phyloP scores from a whole-genome alignment of 2,113 vertebrate species.

The Chloroceryle aenea region DNA sequence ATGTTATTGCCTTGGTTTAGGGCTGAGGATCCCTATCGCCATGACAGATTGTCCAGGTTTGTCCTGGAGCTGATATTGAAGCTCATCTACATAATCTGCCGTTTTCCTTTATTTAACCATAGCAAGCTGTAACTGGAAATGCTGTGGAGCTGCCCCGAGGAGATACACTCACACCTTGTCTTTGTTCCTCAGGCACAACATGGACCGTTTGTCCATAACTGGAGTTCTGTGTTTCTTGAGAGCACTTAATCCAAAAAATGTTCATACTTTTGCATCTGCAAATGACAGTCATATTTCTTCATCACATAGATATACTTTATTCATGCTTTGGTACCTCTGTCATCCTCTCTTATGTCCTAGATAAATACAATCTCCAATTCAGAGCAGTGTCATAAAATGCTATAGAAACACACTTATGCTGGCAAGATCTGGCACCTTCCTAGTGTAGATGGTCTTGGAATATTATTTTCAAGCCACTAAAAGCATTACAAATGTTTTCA shows the following conservation, averaged over 20 bases:
- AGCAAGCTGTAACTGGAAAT: not conserved
- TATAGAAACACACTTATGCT: not conserved
- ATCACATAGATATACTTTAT: not conserved
- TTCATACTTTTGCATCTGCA: not conserved
- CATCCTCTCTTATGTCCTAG: not conserved
- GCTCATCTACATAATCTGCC: not conserved
- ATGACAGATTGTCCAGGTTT: not conserved
- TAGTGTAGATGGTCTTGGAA: not conserved
- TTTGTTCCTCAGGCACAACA: not conserved
- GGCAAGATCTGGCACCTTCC: not conserved
- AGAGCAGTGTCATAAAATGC: not conserved
- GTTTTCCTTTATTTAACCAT: not conserved
- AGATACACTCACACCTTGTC: not conserved
- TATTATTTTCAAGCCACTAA: not conserved
- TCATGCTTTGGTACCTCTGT: not conserved
- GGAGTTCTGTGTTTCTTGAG: not conserved
- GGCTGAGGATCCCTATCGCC: not conserved
- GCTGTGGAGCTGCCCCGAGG: not conserved
- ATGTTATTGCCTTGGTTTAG: not conserved
- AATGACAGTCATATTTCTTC: not conserved
- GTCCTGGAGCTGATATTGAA: not conserved
- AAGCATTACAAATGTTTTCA: not conserved
- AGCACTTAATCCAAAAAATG: not conserved
- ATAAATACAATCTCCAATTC: not conserved
- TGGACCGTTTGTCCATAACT: not conserved